These are phyloP conservation scores for Dione juno DNA, from an alignment of 2,888 invertebrate genomes.

Conservation along the genomic window DNA sequence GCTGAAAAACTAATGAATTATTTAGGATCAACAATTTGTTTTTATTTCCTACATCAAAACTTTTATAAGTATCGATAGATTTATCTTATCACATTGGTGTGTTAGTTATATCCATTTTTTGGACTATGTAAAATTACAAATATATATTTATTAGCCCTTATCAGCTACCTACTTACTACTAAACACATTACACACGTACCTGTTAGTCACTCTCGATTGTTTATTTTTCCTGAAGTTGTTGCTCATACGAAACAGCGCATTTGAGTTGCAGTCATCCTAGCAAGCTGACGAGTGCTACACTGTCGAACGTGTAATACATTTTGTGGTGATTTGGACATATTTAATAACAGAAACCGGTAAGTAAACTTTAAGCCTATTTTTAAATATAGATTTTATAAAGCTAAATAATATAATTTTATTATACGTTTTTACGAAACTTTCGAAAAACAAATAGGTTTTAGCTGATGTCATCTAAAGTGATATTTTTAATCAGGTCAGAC, in stretches of 20 bases:
- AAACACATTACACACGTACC: background rate
- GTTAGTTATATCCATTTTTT: background rate
- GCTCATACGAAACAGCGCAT: conserved; percentile 23
- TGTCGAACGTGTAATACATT: conserved; percentile 19
- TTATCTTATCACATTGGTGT: background rate
- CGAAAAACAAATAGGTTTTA: conserved; percentile 17
- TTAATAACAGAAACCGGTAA: conserved; percentile 39
- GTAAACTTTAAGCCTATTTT: conserved; percentile 41
- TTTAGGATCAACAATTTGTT: too few relatives aligned
- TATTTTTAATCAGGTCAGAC: conserved; percentile 31
- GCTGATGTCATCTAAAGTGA: conserved; percentile 40
- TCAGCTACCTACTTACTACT: conserved; percentile 12
- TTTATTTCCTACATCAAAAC: too few relatives aligned
- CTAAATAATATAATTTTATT: conserved; percentile 8
- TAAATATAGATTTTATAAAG: conserved; percentile 23
- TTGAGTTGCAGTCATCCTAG: conserved; percentile 32
- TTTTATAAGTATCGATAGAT: background rate
- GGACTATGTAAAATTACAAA: conserved; percentile 5
- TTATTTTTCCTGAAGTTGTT: conserved; percentile 31
- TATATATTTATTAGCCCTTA: conserved; percentile 7
- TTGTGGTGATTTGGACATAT: conserved; percentile 37
- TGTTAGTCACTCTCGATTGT: conserved; percentile 25
- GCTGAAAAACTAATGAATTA: too few relatives aligned
- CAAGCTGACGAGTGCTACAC: conserved; percentile 30
- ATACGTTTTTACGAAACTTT: background rate